Percentiles rank a stretch among this genome's conserved stretches.
Evolutionary conservation across 2,113 vertebrate genomes (phyloP).

Genomic region (Tetrao urogallus): DNA sequence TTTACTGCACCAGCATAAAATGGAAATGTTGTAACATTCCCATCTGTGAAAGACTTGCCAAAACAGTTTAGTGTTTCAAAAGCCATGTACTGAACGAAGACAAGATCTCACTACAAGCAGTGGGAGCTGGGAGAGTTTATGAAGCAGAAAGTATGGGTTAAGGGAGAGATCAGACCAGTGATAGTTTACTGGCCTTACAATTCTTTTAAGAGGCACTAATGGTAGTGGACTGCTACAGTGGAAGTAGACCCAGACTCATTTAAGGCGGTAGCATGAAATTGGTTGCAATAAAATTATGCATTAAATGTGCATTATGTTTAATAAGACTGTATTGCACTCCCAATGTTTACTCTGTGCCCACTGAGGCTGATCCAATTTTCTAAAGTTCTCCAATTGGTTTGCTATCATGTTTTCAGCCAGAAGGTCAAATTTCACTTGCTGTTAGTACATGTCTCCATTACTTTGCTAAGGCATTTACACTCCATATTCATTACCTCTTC

Average conservation of each 20-base stretch:
- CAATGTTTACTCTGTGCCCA: constrained; percentile 85
- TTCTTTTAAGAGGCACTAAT: constrained; percentile 82
- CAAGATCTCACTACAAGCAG: constrained; percentile 78
- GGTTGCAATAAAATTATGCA: constrained; percentile 88
- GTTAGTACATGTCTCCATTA: constrained; percentile 83
- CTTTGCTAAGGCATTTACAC: constrained; percentile 79
- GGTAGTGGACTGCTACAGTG: constrained; percentile 76
- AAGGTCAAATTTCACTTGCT: constrained; percentile 86
- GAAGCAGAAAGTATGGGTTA: constrained; percentile 82
- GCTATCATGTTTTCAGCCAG: constrained; percentile 80
- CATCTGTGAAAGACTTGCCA: constrained; percentile 76
- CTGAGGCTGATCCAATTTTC: constrained; percentile 85
- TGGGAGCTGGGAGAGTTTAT: constrained; percentile 79
- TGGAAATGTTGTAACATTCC: constrained; percentile 73
- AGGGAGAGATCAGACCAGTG: constrained; percentile 75
- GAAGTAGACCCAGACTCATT: constrained; percentile 79
- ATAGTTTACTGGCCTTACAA: constrained; percentile 78
- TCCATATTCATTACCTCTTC: constrained; percentile 80
- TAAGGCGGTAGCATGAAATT: constrained; percentile 86
- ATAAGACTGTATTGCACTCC: constrained; percentile 84
- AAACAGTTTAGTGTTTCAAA: constrained; percentile 79
- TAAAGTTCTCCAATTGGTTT: constrained; percentile 84
- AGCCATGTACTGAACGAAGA: constrained; percentile 70
- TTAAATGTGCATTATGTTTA: constrained; percentile 88
- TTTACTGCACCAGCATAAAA: constrained; percentile 72